Conservation (phyloP, 2,888 invertebrate species). For the Heliconius hortense region DNA sequence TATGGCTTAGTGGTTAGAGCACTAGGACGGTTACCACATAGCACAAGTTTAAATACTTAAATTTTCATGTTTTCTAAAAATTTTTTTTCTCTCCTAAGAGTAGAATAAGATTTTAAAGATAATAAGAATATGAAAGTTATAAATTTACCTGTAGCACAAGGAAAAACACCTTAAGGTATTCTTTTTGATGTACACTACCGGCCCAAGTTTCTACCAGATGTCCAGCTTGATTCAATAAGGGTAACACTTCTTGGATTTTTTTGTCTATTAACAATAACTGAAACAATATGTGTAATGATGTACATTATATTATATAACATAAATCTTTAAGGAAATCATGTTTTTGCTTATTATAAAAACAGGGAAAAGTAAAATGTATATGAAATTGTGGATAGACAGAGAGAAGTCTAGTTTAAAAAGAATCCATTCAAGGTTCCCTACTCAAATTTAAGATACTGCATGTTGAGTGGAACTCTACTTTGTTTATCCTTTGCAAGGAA, state of each 20-base stretch:
- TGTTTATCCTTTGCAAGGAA: not conserved
- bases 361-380: too few relatives aligned
- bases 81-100: not conserved
- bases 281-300: slow-evolving; percentile 51
- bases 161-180: slow-evolving; percentile 97
- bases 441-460: not conserved
- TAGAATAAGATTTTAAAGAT: not conserved
- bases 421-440: not conserved
- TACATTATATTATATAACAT: not conserved
- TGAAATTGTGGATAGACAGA: not conserved
- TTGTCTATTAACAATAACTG: slow-evolving; percentile 95
- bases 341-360: too few relatives aligned
- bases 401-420: not conserved
- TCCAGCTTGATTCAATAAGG: slow-evolving; percentile 93
- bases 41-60: not conserved
- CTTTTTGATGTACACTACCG: slow-evolving; percentile 94
- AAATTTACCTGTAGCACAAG: slow-evolving; percentile 90
- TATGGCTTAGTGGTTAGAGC: not conserved
- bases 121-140: not conserved
- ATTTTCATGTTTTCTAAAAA: not conserved
- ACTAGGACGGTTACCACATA: not conserved
- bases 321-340: too few relatives aligned
- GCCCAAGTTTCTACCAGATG: slow-evolving; percentile 95
- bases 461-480: not conserved
- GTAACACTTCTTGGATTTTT: slow-evolving; percentile 95